These are phyloP conservation scores for Cloeon dipterum DNA, from an alignment of 2,888 invertebrate species.

Conservation along the genomic window DNA sequence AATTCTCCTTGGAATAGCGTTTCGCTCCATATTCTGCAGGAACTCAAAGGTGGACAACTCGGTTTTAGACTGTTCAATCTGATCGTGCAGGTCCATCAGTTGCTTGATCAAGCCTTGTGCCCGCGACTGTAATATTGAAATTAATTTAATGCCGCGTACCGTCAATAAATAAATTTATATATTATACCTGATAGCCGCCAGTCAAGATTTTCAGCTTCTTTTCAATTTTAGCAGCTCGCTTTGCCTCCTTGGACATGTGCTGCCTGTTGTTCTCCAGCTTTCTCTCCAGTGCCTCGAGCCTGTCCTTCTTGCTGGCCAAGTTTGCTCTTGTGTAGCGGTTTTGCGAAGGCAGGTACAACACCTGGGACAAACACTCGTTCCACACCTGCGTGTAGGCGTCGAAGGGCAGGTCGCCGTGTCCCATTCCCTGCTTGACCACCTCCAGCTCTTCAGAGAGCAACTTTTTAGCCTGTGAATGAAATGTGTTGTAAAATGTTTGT, in stretches of 20 bases:
- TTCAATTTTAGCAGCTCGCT: constrained; percentile 90
- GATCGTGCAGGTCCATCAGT: constrained; percentile 63
- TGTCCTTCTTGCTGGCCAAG: constrained; percentile 86
- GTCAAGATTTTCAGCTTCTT: constrained; percentile 91
- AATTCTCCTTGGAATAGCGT: constrained; percentile 73
- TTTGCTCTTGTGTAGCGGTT: constrained; percentile 84
- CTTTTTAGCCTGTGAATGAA: constrained; percentile 29
- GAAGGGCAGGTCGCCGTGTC: constrained; percentile 75
- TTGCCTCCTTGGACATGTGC: constrained; percentile 94
- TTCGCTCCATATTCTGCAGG: constrained; percentile 69
- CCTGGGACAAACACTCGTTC: constrained; percentile 88
- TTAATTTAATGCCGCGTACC: not conserved
- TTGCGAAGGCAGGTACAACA: constrained; percentile 76
- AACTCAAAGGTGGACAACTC: constrained; percentile 81
- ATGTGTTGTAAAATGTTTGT: no score
- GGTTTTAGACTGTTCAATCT: constrained; percentile 70
- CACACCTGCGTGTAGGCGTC: constrained; percentile 90
- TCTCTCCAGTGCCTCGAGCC: constrained; percentile 81
- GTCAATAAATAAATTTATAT: not conserved
- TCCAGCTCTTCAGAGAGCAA: constrained; percentile 66
- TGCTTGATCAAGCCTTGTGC: constrained; percentile 75
- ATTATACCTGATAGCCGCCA: constrained; percentile 60
- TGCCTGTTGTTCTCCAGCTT: constrained; percentile 75
- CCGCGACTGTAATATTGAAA: constrained; percentile 23
- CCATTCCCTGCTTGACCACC: constrained; percentile 79